Evolutionary conservation across 2,113 vertebrate genomes (phyloP), one percentile per base, ranked within the genome.

Genomic region (Mastomys natalensis): DNA sequence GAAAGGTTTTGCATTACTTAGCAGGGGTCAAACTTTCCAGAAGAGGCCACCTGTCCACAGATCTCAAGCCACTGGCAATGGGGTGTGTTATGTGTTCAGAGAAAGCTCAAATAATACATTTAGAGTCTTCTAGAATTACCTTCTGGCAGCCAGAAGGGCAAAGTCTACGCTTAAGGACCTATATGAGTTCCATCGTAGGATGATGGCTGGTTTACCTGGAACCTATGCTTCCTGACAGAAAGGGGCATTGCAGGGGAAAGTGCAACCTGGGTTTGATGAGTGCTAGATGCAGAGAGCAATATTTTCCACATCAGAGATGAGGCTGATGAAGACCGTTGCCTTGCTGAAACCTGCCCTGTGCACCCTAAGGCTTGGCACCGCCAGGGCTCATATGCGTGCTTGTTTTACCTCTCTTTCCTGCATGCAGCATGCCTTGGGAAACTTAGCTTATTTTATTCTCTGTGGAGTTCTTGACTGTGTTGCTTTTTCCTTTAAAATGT

Each of bases 1-100:
- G 96, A 92, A 96, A 92, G 84, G 70, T 93, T 80, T 95, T 93
- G 73, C 45, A 89, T 96, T 95, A 40, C 81, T 95, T 96, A 89
- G 51, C 73, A 86, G 68, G 58, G 31, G 80, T 45, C 81, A 77
- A 95, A 80, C 40, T 89, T 94, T 97, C 48, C 55, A 70, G 62
- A 97, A 94, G 87, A 95, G 70, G 78, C 84, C 78, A 80, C 62
- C 70, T 80, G 26, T 68, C 77, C 51, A 48, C 29, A 78, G 87
- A 87, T 94, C 37, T 95, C 7, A 82, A 92, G 58, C 13, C 93
- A 43, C 26, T 78, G 78, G 66, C 37, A 66, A 24, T 73, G 66
- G 82, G 64, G 58, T 91, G 43, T 91, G 53, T 43, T 84, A 40
- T 84, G 3, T 62, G 34, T 89, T 91, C 90, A 29, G 82, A 94